These are phyloP conservation scores for Sebastes aleutianus DNA, from an alignment of 2,797 vertebrate species.

Conservation along the genomic window DNA sequence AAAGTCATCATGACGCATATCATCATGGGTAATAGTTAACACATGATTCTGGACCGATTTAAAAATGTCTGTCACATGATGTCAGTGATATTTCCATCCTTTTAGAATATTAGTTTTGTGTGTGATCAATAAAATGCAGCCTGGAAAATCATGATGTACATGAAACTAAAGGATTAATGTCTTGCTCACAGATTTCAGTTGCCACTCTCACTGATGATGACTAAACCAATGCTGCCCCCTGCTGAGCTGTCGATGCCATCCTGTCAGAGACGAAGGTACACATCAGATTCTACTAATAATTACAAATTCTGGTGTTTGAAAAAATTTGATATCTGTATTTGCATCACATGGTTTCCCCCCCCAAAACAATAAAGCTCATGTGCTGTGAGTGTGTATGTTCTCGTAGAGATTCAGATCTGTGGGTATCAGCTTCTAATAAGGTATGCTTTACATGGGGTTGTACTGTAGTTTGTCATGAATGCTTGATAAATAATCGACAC, in stretches of 20 bases:
- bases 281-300: not conserved
- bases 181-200: not conserved
- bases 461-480: not conserved
- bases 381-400: too few relatives aligned
- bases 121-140: not conserved
- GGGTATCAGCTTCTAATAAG: not conserved
- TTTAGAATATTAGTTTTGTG: not conserved
- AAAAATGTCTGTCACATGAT: not conserved
- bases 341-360: too few relatives aligned
- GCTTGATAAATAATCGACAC: not conserved
- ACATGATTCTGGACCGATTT: not conserved
- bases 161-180: not conserved
- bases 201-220: not conserved
- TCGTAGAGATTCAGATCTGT: not conserved
- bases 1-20: not conserved
- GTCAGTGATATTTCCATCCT: not conserved
- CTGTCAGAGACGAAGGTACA: not conserved
- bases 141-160: not conserved
- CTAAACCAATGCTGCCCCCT: slow-evolving; percentile 58
- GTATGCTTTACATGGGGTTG: fast-evolving
- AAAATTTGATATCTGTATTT: not conserved
- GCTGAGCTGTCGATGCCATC: slow-evolving; percentile 4
- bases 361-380: too few relatives aligned
- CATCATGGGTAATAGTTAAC: not conserved
- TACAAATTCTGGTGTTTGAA: not conserved